These are phyloP conservation scores for Drosophila obscura DNA, from an alignment of 1,140 invertebrate species.

Conservation along the genomic window DNA sequence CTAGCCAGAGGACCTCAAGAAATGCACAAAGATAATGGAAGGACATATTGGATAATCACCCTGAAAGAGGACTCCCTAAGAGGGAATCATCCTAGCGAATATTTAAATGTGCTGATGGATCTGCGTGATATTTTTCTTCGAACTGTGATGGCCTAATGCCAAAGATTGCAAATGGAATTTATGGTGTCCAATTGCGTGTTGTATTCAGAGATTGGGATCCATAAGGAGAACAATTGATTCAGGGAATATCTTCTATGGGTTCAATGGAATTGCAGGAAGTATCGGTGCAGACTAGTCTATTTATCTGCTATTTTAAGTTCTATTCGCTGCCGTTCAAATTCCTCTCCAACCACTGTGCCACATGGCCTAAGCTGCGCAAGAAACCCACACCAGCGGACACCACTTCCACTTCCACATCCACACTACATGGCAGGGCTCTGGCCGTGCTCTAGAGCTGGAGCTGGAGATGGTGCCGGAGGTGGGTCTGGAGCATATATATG, in stretches of 20 bases:
- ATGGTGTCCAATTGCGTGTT: neutral
- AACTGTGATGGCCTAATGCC: constrained; percentile 13
- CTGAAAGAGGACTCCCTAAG: neutral
- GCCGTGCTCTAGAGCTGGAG: constrained; percentile 6
- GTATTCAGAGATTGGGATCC: too few relatives aligned
- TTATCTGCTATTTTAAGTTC: too few relatives aligned
- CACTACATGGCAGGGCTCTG: too few relatives aligned
- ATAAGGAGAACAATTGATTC: too few relatives aligned
- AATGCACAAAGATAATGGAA: constrained; percentile 7
- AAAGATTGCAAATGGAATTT: neutral
- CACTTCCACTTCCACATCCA: neutral
- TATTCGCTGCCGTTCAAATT: too few relatives aligned
- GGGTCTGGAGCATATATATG: constrained; percentile 39
- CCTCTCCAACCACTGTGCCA: constrained; percentile 4
- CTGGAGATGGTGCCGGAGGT: constrained; percentile 16
- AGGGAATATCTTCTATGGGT: too few relatives aligned
- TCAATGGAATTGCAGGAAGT: too few relatives aligned
- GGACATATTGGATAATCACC: constrained; percentile 5
- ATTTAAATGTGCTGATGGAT: constrained; percentile 10
- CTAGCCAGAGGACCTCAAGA: constrained; percentile 5
- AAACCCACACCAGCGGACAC: constrained; percentile 21
- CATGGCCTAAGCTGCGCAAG: neutral
- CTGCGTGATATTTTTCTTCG: constrained; percentile 19
- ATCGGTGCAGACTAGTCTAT: too few relatives aligned
- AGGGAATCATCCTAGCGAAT: constrained; percentile 10